Conservation (phyloP, 1,140 invertebrate genomes). For the Drosophila subpulchrella region DNA sequence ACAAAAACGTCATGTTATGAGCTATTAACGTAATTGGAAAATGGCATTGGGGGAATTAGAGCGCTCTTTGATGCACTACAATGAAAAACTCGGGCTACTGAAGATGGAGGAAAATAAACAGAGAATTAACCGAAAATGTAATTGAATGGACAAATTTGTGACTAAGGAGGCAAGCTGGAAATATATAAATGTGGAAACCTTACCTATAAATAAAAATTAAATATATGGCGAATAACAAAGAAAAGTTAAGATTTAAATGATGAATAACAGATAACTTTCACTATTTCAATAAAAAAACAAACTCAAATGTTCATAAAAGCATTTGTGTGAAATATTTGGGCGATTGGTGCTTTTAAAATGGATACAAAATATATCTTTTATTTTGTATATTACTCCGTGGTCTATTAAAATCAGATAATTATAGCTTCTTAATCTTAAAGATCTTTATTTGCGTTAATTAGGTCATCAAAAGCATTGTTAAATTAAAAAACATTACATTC, state of each 20-base stretch:
- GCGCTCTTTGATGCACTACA: constrained; percentile 49
- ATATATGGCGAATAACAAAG: too few species aligned
- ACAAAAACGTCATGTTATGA: constrained; percentile 77
- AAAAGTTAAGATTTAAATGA: too few species aligned
- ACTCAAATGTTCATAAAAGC: too few species aligned
- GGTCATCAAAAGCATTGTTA: neutral
- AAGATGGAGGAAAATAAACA: constrained; percentile 24
- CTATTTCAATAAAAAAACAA: too few species aligned
- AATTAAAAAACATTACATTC: neutral
- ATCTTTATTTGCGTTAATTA: neutral
- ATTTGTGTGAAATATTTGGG: too few species aligned
- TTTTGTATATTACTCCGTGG: too few species aligned
- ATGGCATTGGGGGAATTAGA: constrained; percentile 59
- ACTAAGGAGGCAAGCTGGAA: neutral
- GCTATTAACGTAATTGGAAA: constrained; percentile 80
- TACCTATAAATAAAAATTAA: neutral
- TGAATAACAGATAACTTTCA: too few species aligned
- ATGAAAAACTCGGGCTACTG: constrained; percentile 29
- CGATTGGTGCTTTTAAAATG: too few species aligned
- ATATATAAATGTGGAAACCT: neutral
- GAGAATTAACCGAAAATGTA: constrained; percentile 1
- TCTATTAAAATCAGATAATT: too few species aligned
- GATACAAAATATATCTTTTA: too few species aligned
- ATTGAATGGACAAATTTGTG: constrained; percentile 15
- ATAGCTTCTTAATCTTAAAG: too few species aligned